Evolutionary conservation across 1,140 invertebrate species (phyloP), one percentile per base, ranked within the genome.

Genomic region (Listronotus bonariensis): DNA sequence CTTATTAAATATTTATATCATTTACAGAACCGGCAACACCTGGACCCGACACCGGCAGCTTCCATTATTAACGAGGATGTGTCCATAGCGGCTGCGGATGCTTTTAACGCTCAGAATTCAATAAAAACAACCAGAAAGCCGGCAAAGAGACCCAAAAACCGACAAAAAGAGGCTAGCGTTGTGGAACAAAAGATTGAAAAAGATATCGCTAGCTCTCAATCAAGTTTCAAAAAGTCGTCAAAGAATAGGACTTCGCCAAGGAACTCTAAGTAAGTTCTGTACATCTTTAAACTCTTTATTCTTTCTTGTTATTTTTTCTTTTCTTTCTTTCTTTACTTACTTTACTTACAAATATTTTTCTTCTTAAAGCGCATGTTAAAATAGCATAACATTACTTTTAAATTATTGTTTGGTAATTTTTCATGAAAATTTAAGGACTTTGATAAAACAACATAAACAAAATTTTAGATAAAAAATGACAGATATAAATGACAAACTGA

Each of bases 11-110:
- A 52, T 55, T 57, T 65, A 51, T 65, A 12, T n/a, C 11, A 42
- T 43, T 59, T 59, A 77, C 67, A 82, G 79, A 72, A 79, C 79
- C 69, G 79, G 77, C 68, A 72, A 9, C 80, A 83, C 18, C 77
- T 89, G 18, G 88, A 89, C 72, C 84, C 88, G 0, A 88, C 87
- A 6, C 84, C 87, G 1, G 79, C 81, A 1, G 74, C 71, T 61
- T 81, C 83, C 11, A 75, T 82, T 38, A 75, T 82, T 38, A 82
- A 81, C 43, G 85, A 87, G 43, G 85, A 87, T 56, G 82, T 81
- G 6, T 77, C 80, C 10, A 54, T 84, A 8, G 80, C 82, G 0
- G 54, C 70, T 78, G 40, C 48, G 78, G 77, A 80, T 49, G 71
- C 82, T 49, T 80, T 83, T 62, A 78, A 77, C 51, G 76, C 80